phyloP scores from a whole-genome alignment of 2,113 vertebrate species.

The Hassar affinis region DNA sequence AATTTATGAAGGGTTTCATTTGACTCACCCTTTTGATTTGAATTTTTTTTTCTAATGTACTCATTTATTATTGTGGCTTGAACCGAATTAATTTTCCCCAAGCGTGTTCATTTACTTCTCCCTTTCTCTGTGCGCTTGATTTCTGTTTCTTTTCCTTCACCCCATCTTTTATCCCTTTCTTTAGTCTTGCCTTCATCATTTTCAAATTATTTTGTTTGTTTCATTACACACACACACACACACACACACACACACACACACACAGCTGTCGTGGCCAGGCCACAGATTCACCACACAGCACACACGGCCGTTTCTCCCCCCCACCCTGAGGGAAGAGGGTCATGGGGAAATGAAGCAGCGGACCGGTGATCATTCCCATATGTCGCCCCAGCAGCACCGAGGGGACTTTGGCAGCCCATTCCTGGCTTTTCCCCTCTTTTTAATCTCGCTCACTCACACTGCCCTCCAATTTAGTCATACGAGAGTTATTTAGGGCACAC shows the following conservation, averaged over 20 bases:
- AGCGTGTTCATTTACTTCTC: not conserved
- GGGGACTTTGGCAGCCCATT: constrained; percentile 34
- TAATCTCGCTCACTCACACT: constrained; percentile 23
- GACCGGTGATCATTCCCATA: constrained; percentile 51
- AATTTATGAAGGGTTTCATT: not conserved
- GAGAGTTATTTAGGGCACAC: constrained; percentile 33
- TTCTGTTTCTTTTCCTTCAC: not conserved
- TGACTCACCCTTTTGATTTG: not conserved
- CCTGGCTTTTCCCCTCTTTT: constrained; percentile 27
- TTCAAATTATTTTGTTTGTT: constrained; percentile 33
- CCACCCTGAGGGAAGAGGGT: constrained; percentile 47
- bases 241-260: constrained; percentile 35
- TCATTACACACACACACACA: constrained; percentile 20
- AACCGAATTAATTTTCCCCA: not conserved
- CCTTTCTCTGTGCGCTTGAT: not conserved
- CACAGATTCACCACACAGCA: constrained; percentile 19
- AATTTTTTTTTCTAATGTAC: not conserved
- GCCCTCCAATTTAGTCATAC: constrained; percentile 36
- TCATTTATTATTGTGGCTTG: constrained; percentile 12
- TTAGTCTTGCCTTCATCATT: constrained; percentile 10
- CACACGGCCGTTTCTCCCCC: not conserved
- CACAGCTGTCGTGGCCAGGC: constrained; percentile 20
- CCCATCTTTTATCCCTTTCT: constrained; percentile 3
- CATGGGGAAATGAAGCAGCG: constrained; percentile 53
- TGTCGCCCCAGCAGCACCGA: constrained; percentile 40